These are phyloP conservation scores for Siniperca knerii DNA, from an alignment of 2,113 vertebrate genomes.

Conservation along the genomic window DNA sequence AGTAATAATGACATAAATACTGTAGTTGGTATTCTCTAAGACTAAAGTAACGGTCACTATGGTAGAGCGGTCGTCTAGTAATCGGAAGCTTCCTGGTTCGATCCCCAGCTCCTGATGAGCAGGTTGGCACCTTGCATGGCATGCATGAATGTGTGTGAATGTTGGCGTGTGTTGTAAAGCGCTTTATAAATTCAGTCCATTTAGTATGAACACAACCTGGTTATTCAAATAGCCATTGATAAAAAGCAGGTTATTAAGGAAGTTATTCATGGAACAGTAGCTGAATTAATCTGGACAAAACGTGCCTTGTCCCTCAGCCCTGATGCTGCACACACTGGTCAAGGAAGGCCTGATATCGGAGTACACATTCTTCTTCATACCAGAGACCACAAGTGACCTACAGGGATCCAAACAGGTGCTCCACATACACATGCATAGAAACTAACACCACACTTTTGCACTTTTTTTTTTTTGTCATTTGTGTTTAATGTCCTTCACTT, in stretches of 20 bases:
- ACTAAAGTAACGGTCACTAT: background rate
- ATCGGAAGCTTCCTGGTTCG: too few species aligned
- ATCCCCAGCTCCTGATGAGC: too few species aligned
- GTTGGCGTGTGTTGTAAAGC: too few species aligned
- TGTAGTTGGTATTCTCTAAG: background rate
- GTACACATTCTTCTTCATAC: constrained; percentile 86
- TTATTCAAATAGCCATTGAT: background rate
- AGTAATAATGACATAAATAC: background rate
- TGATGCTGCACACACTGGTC: constrained; percentile 90
- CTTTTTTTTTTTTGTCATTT: background rate
- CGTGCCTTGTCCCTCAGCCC: constrained; percentile 81
- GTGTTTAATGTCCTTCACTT: background rate
- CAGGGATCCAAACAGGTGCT: constrained; percentile 89
- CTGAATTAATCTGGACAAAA: background rate
- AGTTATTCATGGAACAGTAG: background rate
- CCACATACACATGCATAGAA: background rate
- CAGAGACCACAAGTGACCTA: constrained; percentile 86
- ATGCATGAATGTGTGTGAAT: too few species aligned
- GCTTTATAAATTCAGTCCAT: too few species aligned
- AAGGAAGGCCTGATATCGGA: constrained; percentile 90
- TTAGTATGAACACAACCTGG: background rate
- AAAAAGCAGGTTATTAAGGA: background rate
- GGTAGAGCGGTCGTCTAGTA: too few species aligned
- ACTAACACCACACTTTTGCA: background rate
- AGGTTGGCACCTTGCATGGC: too few species aligned